These are phyloP conservation scores for Salticus scenicus DNA, from an alignment of 2,888 invertebrate genomes.

Conservation along the genomic window DNA sequence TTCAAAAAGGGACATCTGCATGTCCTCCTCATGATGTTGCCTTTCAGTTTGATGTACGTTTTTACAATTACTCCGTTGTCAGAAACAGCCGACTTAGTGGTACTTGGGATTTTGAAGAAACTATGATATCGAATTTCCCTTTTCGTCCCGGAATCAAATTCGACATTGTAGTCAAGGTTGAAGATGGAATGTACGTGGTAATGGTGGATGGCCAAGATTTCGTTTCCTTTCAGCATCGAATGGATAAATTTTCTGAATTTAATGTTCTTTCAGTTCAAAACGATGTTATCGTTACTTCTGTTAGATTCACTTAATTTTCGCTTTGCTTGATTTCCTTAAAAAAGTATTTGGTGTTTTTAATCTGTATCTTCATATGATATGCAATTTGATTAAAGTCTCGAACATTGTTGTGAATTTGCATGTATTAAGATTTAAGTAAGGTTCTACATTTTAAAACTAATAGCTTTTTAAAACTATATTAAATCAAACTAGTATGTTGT, in stretches of 20 bases:
- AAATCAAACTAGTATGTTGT: too few relatives aligned
- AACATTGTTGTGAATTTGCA: too few relatives aligned
- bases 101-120: conserved; percentile 85
- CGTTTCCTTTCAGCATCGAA: conserved; percentile 81
- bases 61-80: conserved; percentile 86
- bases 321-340: too few relatives aligned
- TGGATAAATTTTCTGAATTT: conserved; percentile 79
- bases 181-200: conserved; percentile 79
- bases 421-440: too few relatives aligned
- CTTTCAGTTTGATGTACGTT: conserved; percentile 87
- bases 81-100: conserved; percentile 83
- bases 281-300: conserved; percentile 80
- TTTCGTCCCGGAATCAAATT: conserved; percentile 80
- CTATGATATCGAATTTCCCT: conserved; percentile 75
- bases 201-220: conserved; percentile 82
- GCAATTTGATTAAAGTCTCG: too few relatives aligned
- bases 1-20: conserved; percentile 71
- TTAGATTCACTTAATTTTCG: conserved; percentile 42
- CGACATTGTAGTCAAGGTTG: conserved; percentile 80
- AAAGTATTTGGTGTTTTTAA: too few relatives aligned
- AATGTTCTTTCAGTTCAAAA: conserved; percentile 84
- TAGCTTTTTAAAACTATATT: too few relatives aligned
- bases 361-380: too few relatives aligned
- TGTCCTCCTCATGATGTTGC: conserved; percentile 80
- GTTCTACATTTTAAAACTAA: too few relatives aligned